These are phyloP conservation scores for Crossaster papposus DNA, from an alignment of 53 echinoderm and acorn worm species.

Conservation along the genomic window DNA sequence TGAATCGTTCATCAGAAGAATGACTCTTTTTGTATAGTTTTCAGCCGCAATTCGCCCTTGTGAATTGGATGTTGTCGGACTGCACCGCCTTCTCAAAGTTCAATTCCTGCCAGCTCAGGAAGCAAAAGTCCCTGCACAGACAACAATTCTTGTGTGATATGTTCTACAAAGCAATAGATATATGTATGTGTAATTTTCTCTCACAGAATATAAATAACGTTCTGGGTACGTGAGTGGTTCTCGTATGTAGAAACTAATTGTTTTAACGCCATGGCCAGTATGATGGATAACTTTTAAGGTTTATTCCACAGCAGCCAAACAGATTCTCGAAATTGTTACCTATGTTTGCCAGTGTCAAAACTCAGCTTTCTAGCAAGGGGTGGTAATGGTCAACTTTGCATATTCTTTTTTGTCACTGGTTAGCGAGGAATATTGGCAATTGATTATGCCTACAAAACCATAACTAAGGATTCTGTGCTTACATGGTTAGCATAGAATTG, in stretches of 20 bases:
- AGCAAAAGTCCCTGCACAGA: neutral
- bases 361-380: neutral
- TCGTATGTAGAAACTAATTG: neutral
- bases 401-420: too few species aligned
- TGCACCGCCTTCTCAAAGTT: neutral
- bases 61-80: neutral
- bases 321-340: neutral
- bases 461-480: too few species aligned
- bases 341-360: neutral
- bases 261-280: neutral
- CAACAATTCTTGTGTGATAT: neutral
- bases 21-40: neutral
- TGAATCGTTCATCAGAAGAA: neutral
- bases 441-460: too few species aligned
- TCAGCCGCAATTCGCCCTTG: neutral
- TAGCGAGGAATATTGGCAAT: too few species aligned
- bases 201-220: neutral
- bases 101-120: neutral
- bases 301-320: neutral
- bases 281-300: neutral
- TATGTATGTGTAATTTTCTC: too few species aligned
- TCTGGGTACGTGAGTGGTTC: neutral
- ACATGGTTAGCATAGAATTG: too few species aligned
- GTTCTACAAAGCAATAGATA: conserved; percentile 14
- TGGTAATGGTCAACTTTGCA: neutral